phyloP scores from a whole-genome alignment of 2,888 invertebrate genomes.

The Callyntrura guangdongensis region DNA sequence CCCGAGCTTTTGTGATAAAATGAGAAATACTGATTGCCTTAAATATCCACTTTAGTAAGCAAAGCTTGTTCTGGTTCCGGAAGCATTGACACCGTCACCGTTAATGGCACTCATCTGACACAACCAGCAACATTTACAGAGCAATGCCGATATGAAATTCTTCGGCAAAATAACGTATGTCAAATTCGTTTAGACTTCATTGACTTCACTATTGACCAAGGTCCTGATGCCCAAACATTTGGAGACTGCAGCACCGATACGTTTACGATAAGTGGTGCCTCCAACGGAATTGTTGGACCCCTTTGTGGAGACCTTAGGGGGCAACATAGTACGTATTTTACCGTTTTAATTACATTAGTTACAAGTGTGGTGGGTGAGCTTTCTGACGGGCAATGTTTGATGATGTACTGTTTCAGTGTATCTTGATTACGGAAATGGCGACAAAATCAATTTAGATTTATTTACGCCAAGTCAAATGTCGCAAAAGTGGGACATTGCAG shows the following conservation, averaged over 20 bases:
- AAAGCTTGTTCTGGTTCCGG: conserved; percentile 72
- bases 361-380: neutral
- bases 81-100: conserved; percentile 65
- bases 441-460: conserved; percentile 80
- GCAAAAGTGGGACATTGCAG: conserved; percentile 82
- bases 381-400: too few relatives aligned
- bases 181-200: conserved; percentile 83
- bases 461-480: conserved; percentile 64
- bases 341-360: neutral
- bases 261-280: conserved; percentile 78
- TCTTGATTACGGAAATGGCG: conserved; percentile 81
- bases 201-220: conserved; percentile 76
- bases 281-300: conserved; percentile 77
- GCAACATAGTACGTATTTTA: conserved; percentile 82
- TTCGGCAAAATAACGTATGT: conserved; percentile 80
- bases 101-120: conserved; percentile 81
- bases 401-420: conserved; percentile 80
- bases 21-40: neutral
- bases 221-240: conserved; percentile 61
- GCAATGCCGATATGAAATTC: conserved; percentile 81
- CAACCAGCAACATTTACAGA: conserved; percentile 55
- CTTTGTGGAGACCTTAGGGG: conserved; percentile 81
- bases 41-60: conserved; percentile 59
- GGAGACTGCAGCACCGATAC: conserved; percentile 81
- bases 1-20: neutral